These are phyloP conservation scores for Cervus canadensis DNA, from an alignment of 2,113 vertebrate species.

Conservation along the genomic window DNA sequence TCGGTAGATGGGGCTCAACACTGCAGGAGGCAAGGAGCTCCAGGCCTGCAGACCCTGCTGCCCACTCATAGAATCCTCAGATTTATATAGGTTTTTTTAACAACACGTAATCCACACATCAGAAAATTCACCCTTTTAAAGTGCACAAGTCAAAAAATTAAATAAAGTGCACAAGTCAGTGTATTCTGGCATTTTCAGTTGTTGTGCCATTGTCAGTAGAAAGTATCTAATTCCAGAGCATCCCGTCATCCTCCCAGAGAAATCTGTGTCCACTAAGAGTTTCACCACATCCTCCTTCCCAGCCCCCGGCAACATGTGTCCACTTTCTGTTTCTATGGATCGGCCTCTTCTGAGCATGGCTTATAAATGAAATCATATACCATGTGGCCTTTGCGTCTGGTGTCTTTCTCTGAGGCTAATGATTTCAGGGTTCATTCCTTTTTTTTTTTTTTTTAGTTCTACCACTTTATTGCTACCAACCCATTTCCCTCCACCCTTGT, in stretches of 20 bases:
- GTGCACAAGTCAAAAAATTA: too few species aligned
- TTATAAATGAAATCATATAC: neutral
- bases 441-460: neutral
- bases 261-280: too few species aligned
- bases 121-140: neutral
- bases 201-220: rapidly evolving
- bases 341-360: neutral
- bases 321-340: neutral
- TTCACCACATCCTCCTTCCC: neutral
- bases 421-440: neutral
- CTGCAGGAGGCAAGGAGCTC: neutral
- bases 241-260: neutral
- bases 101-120: neutral
- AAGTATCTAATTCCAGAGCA: neutral
- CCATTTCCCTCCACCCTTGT: too few species aligned
- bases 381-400: neutral
- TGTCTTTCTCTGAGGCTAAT: neutral
- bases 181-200: neutral
- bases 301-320: rapidly evolving
- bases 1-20: rapidly evolving
- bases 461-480: too few species aligned
- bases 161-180: too few species aligned
- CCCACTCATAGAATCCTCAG: neutral
- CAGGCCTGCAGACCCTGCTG: neutral
- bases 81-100: neutral